A percentile compares a stretch with the other conserved stretches of the same genome.
These are phyloP conservation scores for Eupithecia subumbrata DNA, from an alignment of 2,888 invertebrate genomes.

Conservation along the genomic window DNA sequence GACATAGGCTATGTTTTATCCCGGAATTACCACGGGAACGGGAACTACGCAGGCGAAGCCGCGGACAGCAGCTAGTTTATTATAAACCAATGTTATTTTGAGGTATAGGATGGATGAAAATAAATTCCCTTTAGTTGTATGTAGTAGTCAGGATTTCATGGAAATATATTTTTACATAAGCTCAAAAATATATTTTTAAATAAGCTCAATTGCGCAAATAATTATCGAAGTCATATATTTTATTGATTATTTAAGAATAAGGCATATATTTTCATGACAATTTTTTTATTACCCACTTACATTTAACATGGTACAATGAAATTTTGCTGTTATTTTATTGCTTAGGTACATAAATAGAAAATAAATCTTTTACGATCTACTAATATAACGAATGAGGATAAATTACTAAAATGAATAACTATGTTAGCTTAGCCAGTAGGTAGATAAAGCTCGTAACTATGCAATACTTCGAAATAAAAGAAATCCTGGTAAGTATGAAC, in stretches of 20 bases:
- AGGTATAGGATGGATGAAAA: no score
- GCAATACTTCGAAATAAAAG: background rate
- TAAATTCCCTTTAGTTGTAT: no score
- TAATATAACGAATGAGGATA: background rate
- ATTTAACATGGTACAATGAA: background rate
- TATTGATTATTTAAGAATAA: no score
- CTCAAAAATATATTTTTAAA: background rate
- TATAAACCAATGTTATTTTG: no score
- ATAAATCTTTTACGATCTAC: background rate
- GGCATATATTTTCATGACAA: background rate
- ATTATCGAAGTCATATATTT: no score
- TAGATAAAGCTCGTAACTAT: background rate
- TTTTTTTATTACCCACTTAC: background rate
- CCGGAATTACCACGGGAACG: no score
- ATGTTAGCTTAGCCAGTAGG: background rate
- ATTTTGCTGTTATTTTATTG: background rate
- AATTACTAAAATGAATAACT: background rate
- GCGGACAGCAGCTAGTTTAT: no score
- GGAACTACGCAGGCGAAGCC: no score
- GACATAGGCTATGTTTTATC: no score
- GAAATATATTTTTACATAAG: no score
- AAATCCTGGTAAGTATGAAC: background rate
- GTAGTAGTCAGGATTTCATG: no score
- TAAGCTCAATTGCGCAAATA: background rate
- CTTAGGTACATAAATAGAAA: background rate